These are phyloP conservation scores for Meandrusa payeni DNA, from an alignment of 2,888 invertebrate species.

Conservation along the genomic window DNA sequence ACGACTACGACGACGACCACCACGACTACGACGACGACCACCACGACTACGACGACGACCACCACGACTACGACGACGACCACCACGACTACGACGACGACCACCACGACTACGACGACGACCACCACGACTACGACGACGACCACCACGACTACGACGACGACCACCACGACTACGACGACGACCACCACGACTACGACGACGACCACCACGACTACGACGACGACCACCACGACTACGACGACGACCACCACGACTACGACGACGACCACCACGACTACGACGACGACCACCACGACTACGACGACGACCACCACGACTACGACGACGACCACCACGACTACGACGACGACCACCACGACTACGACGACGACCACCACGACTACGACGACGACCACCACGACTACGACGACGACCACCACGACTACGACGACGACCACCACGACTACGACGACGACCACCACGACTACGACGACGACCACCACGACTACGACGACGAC, in stretches of 20 bases:
- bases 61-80: conserved; percentile 82
- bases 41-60: conserved; percentile 56
- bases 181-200: conserved; percentile 78
- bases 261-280: conserved; percentile 66
- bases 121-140: conserved; percentile 65
- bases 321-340: conserved; percentile 48
- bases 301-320: conserved; percentile 53
- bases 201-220: conserved; percentile 46
- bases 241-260: conserved; percentile 67
- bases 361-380: conserved; percentile 66
- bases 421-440: conserved; percentile 46
- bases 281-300: conserved; percentile 81
- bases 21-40: conserved; percentile 66
- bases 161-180: conserved; percentile 74
- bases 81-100: conserved; percentile 54
- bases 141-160: conserved; percentile 60
- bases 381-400: conserved; percentile 81
- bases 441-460: conserved; percentile 66
- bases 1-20: conserved; percentile 46
- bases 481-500: conserved; percentile 82
- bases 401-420: conserved; percentile 55
- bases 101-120: conserved; percentile 44
- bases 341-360: conserved; percentile 66
- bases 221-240: conserved; percentile 54
- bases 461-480: conserved; percentile 56